Evolutionary conservation across 2,113 vertebrate genomes (phyloP).

Genomic region (Microtus ochrogaster): DNA sequence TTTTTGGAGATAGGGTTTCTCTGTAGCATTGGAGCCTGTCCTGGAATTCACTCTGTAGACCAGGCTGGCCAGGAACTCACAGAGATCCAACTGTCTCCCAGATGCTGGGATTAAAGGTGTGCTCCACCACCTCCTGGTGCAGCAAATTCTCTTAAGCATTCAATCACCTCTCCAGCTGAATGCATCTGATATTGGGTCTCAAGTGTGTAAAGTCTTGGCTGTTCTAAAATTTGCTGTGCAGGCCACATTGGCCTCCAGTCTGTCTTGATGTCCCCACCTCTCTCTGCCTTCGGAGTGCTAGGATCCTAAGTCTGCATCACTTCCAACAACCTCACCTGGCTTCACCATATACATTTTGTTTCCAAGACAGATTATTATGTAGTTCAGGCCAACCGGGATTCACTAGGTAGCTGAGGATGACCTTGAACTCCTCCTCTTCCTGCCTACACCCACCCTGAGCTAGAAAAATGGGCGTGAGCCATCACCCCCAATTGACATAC

Average conservation of each 20-base stretch:
- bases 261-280: background rate
- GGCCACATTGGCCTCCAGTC: background rate
- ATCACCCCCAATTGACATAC: background rate
- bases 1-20: too few species aligned
- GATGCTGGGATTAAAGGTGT: too few species aligned
- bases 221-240: background rate
- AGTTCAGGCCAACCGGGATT: background rate
- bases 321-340: background rate
- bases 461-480: background rate
- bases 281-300: background rate
- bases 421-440: background rate
- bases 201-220: background rate
- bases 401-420: background rate
- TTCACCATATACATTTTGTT: background rate
- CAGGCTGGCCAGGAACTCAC: too few species aligned
- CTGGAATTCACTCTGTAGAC: too few species aligned
- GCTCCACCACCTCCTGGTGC: too few species aligned
- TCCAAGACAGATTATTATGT: background rate
- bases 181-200: background rate
- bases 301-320: background rate
- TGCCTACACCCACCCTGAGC: background rate
- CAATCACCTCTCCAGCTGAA: too few species aligned
- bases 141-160: background rate
- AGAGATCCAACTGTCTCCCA: too few species aligned
- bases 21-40: too few species aligned